Percentiles rank a stretch among this genome's conserved stretches.
phyloP scores from a whole-genome alignment of 2,113 vertebrate genomes.

The Calypte anna region DNA sequence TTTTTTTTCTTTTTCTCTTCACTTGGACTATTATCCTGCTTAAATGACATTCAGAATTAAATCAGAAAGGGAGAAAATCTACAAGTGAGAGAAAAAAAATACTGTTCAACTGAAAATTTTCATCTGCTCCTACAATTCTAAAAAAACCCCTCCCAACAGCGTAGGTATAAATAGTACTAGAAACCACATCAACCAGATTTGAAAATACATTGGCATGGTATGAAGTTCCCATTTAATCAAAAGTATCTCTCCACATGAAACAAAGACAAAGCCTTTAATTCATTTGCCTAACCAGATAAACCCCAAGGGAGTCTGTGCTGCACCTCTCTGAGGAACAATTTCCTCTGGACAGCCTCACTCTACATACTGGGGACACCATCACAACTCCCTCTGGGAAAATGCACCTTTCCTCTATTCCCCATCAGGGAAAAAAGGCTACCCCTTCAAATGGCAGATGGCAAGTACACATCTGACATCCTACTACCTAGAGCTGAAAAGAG shows the following conservation, averaged over 20 bases:
- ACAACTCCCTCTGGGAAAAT: accelerated
- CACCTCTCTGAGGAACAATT: not conserved
- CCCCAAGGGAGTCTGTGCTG: not conserved
- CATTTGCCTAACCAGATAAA: not conserved
- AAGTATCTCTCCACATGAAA: not conserved
- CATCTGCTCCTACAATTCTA: not conserved
- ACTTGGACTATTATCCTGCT: not conserved
- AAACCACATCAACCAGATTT: not conserved
- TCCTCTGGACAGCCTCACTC: not conserved
- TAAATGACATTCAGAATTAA: not conserved
- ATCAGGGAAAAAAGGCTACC: not conserved
- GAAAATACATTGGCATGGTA: not conserved
- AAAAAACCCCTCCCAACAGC: not conserved
- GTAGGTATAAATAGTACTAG: not conserved
- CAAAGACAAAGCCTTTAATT: not conserved
- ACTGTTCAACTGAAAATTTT: accelerated
- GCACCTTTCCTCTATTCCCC: not conserved
- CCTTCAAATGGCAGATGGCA: accelerated
- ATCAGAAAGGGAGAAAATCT: not conserved
- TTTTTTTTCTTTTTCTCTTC: not conserved
- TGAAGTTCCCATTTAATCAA: not conserved
- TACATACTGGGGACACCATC: accelerated
- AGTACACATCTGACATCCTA: not conserved
- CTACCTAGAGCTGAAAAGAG: not conserved
- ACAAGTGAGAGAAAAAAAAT: not conserved